Evolutionary conservation across 2,113 vertebrate species (phyloP).

Genomic region (Phodopus roborovskii): DNA sequence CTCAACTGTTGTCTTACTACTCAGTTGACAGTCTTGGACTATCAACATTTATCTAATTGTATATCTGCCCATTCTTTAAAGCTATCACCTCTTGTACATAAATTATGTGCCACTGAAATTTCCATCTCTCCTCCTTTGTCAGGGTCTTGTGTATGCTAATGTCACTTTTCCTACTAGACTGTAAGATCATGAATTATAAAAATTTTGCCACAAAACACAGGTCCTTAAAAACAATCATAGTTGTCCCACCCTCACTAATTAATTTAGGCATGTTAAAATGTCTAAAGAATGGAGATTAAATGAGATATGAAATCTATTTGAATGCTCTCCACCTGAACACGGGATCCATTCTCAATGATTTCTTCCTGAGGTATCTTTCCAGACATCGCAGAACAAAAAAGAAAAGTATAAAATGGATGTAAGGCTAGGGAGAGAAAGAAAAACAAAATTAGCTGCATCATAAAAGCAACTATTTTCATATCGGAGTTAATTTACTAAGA

Average conservation of each 20-base stretch:
- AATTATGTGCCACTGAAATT: neutral
- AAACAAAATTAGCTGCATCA: neutral
- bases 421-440: slow-evolving; percentile 85
- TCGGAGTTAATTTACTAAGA: neutral
- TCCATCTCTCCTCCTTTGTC: neutral
- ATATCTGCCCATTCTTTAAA: neutral
- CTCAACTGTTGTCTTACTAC: neutral
- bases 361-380: slow-evolving; percentile 87
- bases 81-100: neutral
- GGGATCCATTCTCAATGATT: slow-evolving; percentile 86
- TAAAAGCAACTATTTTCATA: neutral
- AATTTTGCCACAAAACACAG: neutral
- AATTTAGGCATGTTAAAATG: neutral
- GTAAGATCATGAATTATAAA: neutral
- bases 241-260: neutral
- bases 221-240: neutral
- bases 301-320: slow-evolving; percentile 21
- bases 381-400: slow-evolving; percentile 88
- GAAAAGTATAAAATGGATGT: slow-evolving; percentile 89
- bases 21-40: neutral
- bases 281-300: slow-evolving; percentile 1
- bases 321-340: slow-evolving; percentile 87
- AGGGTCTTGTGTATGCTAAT: neutral
- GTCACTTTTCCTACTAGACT: neutral
- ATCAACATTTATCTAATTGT: neutral